Evolutionary conservation across 1,140 invertebrate species (phyloP), one percentile per base, ranked within the genome.

Genomic region (Cydia strobilella): DNA sequence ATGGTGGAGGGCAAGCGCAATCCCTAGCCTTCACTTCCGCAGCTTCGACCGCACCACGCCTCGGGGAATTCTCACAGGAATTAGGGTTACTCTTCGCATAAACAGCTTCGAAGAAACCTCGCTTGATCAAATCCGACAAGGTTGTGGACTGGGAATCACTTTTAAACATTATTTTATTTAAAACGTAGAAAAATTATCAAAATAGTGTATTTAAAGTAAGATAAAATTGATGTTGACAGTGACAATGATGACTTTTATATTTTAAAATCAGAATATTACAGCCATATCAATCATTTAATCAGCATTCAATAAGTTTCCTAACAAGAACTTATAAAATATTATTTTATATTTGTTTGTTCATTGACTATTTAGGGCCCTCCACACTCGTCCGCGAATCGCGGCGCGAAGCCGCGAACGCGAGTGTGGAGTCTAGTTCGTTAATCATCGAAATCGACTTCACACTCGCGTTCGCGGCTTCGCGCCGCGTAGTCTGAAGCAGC

Each of bases 81-180:
- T 73, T 77, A 59, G 66, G 69, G 59, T 76, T 54, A 63, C 78
- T 77, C 77, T 89, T 90, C 12, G 89, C 90, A 51, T 87, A 84
- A 66, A 90, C 81, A 4, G 82, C 82, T 69, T 90, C 80, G 74
- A 90, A 86, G 35, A 85, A 66, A 25, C 83, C 73, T 51, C 86
- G 74, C 74, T 82, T 89, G 51, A 91, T 76, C 31, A 91, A 73
- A 77, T 83, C 87, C 39, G 73, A 78, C 78, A 78, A 74, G 3
- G 75, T 76, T 3, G 65, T 18, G 2, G 63, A 4, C 25, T 66
- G 63, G 23, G 39, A 4, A 13, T 69, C 31, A 39, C 31, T 69
- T 18, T 69, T 69, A 42, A 35, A 69, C 65, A 69, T 69, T 31
- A 69, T 39, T 20, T 18, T 15, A 4, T 69, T 69, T 69, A 39